Evolutionary conservation across 2,888 invertebrate species (phyloP), one percentile per base, ranked within the genome.

Genomic region (Zaprionus obscuricornis): DNA sequence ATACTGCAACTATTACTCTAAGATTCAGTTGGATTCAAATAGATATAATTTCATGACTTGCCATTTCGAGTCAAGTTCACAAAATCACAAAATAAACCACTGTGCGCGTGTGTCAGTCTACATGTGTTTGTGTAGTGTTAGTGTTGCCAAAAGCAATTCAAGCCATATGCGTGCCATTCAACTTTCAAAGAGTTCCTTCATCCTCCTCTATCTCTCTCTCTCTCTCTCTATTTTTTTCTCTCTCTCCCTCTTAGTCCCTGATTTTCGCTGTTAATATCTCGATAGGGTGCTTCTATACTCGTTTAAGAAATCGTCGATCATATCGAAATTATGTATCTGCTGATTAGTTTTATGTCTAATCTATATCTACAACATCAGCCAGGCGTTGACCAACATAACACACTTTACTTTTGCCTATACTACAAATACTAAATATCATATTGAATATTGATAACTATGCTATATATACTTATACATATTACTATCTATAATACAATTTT

Each of bases 401-500:
- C 43, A 59, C 58, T 31, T 31, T 2, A 58, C 46, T 43, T 36
- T 37, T 39, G 40, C 31, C 26, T 34, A 55, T 45, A 59, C 66
- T n/a, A n/a, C n/a, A n/a, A n/a, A 52, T n/a, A 29, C 4, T 13
- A 11, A 17, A 7, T 36, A 55, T 11, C 18, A 26, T 24, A 56
- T 60, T 59, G 34, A 66, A 51, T 52, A 51, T 39, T 52, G 16
- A 68, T 56, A 42, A 54, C 24, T 66, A 69, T 52, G 42, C 51
- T 59, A 62, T 60, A 70, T 73, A 74, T 49, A 58, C 65, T 71
- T 50, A 66, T 56, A 69, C 55, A 72, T 52, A 49, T 51, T 36
- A 57, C 54, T 59, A 67, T 69, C 49, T 26, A 27, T n/a, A 6
- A 8, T 6, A 27, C n/a, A 39, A 64, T 33, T 76, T 66, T 77